Conservation (phyloP, 2,888 invertebrate genomes). For the Sthenelais limicola region DNA sequence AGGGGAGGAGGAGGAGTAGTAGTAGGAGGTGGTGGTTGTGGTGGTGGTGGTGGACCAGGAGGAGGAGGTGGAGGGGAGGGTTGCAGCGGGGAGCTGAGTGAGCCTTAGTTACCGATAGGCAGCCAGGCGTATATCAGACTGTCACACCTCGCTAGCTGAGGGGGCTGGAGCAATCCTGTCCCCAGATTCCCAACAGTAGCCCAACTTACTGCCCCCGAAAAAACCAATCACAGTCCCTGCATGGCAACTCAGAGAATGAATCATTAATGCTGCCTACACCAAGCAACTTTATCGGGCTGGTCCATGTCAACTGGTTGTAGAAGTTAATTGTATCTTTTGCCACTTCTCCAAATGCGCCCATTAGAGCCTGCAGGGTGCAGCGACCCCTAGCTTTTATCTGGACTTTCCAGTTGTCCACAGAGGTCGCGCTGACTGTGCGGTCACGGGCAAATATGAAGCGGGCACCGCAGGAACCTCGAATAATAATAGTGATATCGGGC, state of each 20-base stretch:
- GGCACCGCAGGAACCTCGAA: no score
- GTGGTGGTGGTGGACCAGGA: neutral
- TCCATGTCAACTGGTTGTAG: conserved; percentile 24
- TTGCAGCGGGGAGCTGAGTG: neutral
- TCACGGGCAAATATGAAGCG: no score
- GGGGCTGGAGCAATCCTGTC: neutral
- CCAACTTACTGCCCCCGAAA: neutral
- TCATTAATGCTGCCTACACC: conserved; percentile 17
- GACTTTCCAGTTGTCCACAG: neutral
- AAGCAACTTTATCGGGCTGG: neutral
- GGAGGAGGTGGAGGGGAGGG: neutral
- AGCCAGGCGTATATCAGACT: neutral
- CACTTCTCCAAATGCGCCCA: conserved; percentile 26
- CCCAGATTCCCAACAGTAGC: neutral
- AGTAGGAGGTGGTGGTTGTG: no score
- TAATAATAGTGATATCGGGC: conserved; percentile 34
- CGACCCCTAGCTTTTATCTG: conserved; percentile 12
- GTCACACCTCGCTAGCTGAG: neutral
- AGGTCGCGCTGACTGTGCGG: conserved; percentile 5
- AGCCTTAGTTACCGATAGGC: neutral
- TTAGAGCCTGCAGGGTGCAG: neutral
- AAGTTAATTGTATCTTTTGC: conserved; percentile 30
- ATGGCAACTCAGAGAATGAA: conserved; percentile 10
- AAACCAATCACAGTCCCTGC: neutral
- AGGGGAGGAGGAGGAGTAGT: no score